Base-by-base conservation (phyloP, 2,797 vertebrate species). In the Tragelaphus eurycerus region DNA sequence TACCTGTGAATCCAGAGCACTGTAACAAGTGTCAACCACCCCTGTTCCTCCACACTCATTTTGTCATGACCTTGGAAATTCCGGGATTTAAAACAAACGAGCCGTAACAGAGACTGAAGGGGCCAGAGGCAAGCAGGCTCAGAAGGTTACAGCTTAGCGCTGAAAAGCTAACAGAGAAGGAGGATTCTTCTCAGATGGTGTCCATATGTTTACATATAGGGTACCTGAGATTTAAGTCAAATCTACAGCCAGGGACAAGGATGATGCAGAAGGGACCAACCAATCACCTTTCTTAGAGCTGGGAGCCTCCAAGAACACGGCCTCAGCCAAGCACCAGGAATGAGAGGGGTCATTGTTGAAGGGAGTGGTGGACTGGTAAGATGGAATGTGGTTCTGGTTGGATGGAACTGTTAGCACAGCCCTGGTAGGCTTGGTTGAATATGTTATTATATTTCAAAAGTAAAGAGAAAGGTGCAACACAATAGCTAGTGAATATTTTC, bases 51-150 rank as follows among this genome's bases (percentile, higher is more conserved):
- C 16, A 88, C 38, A 48, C 14, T 64, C 46, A 76, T 50, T 78
- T 55, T 74, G 43, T n/a, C 17, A 25, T 52, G 67, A 87, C 34
- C 90, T 87, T 93, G 54, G 54, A 76, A 67, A 93, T 94, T 89
- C 79, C 64, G 92, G 84, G 52, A 48, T 57, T 96, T 86, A 46
- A 79, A 93, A 93, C 86, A 96, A 46, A 87, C 19, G 67, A 81
- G 9, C 9, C 48, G 3, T 85, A 31, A 52, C 7, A 31, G 43
- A 91, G 34, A 71, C 25, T 52, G 27, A 95, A 87, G 46, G 71
- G 93, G 52, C n/a, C 83, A 71, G 21, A 57, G 54, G 55, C n/a
- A 54, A 89, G 50, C 52, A 93, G 74, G 6, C 38, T 38, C 19
- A 83, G 55, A 93, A 74, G 76, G 48, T 43, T 60, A 84, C 31